A percentile compares a stretch with the other conserved stretches of the same genome.
Conservation (phyloP, 2,113 vertebrate genomes). For the Gopherus flavomarginatus region DNA sequence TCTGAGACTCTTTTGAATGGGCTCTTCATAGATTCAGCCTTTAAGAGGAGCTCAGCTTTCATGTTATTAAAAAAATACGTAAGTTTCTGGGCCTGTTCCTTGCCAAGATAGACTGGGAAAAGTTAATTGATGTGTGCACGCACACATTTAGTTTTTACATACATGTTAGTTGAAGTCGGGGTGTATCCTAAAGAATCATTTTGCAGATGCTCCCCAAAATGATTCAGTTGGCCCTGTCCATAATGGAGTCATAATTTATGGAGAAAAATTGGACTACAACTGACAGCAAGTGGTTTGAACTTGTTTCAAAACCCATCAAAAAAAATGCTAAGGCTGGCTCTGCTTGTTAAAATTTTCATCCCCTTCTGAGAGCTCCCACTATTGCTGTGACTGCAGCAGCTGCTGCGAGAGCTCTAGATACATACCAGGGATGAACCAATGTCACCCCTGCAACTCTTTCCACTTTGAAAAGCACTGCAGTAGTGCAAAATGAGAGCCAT, state of each 20-base stretch:
- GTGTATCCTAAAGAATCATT: neutral
- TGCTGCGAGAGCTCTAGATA: neutral
- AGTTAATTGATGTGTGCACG: neutral
- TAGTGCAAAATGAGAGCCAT: neutral
- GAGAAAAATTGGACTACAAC: neutral
- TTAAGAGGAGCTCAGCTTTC: neutral
- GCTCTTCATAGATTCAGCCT: neutral
- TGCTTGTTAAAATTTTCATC: rapidly evolving
- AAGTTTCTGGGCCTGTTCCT: neutral
- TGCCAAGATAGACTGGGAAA: neutral
- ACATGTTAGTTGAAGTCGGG: neutral
- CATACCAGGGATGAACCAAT: neutral
- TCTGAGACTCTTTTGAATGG: neutral
- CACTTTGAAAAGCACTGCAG: neutral
- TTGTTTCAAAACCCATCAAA: neutral
- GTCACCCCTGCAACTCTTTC: neutral
- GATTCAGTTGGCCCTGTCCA: neutral
- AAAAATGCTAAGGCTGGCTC: neutral
- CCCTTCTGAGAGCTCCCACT: neutral
- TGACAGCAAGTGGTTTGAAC: neutral
- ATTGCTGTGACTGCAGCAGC: neutral
- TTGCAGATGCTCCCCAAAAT: neutral
- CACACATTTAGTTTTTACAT: neutral
- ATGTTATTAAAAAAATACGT: neutral
- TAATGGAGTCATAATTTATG: neutral